Evolutionary conservation across 1,140 invertebrate genomes (phyloP).

Genomic region (Lordiphosa mommai): DNA sequence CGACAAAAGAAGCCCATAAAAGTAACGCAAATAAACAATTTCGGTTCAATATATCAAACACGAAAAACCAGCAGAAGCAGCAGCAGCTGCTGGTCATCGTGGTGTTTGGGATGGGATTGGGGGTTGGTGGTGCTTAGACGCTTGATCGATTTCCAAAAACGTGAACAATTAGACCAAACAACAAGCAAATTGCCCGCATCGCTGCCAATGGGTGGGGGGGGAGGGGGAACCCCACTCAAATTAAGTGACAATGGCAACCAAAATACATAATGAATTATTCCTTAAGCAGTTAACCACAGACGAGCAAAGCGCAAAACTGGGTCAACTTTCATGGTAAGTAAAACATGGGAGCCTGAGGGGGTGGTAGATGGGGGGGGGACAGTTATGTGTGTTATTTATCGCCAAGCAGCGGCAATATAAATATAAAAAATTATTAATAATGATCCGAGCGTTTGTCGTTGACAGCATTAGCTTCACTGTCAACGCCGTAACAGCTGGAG

Average conservation of each 20-base stretch:
- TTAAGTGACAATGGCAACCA: slow-evolving; percentile 65
- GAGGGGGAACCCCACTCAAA: slow-evolving; percentile 47
- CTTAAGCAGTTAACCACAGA: slow-evolving; percentile 69
- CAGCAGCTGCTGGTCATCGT: neutral
- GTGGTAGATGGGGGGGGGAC: slow-evolving; percentile 10
- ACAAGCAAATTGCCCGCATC: slow-evolving; percentile 59
- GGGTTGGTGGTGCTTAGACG: slow-evolving; percentile 18
- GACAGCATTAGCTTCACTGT: slow-evolving; percentile 2
- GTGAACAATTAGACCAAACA: slow-evolving; percentile 47
- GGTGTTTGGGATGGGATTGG: neutral
- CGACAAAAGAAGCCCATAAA: slow-evolving; percentile 55
- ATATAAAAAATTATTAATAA: slow-evolving; percentile 21
- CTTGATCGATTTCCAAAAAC: slow-evolving; percentile 61
- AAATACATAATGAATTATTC: slow-evolving; percentile 73
- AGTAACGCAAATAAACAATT: slow-evolving; percentile 70
- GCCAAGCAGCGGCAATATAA: slow-evolving; percentile 15
- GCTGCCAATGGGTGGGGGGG: neutral
- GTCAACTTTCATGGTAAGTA: slow-evolving; percentile 33
- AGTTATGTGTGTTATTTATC: slow-evolving; percentile 65
- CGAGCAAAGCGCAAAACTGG: slow-evolving; percentile 29
- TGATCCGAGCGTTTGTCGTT: slow-evolving; percentile 16
- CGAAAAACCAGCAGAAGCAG: slow-evolving; percentile 20
- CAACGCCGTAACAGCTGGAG: neutral
- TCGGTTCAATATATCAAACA: slow-evolving; percentile 56
- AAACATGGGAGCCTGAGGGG: slow-evolving; percentile 10